Percentiles rank a stretch among this genome's conserved stretches.
Conservation (phyloP, 2,797 vertebrate genomes). For the Danio kyathit region DNA sequence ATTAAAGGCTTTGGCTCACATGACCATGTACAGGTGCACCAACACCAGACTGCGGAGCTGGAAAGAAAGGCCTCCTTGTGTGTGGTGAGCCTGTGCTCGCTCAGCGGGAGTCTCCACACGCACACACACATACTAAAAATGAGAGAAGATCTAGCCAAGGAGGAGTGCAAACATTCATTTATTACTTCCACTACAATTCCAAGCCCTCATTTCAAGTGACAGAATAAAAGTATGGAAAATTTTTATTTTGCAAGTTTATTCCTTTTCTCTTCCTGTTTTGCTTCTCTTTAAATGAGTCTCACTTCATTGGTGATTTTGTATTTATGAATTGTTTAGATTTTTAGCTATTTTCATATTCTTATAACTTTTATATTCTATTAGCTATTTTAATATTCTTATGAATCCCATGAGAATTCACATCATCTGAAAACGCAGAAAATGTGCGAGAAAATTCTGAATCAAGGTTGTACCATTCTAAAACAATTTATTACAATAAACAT, state of each 20-base stretch:
- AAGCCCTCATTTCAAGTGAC: slow-evolving; percentile 56
- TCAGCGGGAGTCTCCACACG: slow-evolving; percentile 45
- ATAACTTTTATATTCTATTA: too few relatives aligned
- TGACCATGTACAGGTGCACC: slow-evolving; percentile 80
- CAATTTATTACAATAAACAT: too few relatives aligned
- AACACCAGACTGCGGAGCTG: slow-evolving; percentile 74
- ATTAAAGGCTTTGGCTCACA: slow-evolving; percentile 62
- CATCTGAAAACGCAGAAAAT: too few relatives aligned
- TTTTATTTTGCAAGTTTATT: slow-evolving; percentile 4
- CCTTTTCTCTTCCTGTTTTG: slow-evolving; percentile 9
- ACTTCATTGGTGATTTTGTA: slow-evolving; percentile 34
- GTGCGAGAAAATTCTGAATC: too few relatives aligned
- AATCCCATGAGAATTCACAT: too few relatives aligned
- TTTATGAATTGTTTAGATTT: not conserved
- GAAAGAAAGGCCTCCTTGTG: slow-evolving; percentile 81
- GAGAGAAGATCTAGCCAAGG: slow-evolving; percentile 73
- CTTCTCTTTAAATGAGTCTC: slow-evolving; percentile 30
- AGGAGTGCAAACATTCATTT: slow-evolving; percentile 54
- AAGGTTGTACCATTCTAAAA: too few relatives aligned
- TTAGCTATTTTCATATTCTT: too few relatives aligned
- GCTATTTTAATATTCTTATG: too few relatives aligned
- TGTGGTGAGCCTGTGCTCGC: slow-evolving; percentile 69
- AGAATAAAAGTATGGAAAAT: slow-evolving; percentile 30
- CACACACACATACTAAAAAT: slow-evolving; percentile 68
- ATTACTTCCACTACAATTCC: slow-evolving; percentile 61